These are phyloP conservation scores for Lichenostomus cassidix DNA, from an alignment of 2,113 vertebrate species.

Conservation along the genomic window DNA sequence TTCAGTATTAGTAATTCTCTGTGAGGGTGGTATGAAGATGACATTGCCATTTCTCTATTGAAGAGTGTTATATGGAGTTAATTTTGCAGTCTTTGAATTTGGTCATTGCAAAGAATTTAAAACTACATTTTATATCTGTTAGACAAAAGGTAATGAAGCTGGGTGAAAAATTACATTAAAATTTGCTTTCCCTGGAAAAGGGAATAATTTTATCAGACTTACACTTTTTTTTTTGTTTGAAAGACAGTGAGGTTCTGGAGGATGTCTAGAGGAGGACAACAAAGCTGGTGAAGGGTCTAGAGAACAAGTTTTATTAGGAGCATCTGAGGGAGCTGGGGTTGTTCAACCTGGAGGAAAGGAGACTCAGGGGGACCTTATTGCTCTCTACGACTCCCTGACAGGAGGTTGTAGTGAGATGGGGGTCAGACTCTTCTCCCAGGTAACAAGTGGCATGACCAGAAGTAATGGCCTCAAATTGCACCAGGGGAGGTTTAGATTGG, in stretches of 20 bases:
- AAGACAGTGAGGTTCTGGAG: background rate
- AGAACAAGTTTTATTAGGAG: background rate
- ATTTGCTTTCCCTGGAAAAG: background rate
- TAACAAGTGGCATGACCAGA: too few relatives aligned
- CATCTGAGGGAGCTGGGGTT: background rate
- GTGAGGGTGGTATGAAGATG: background rate
- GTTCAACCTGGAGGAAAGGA: background rate
- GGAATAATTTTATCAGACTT: background rate
- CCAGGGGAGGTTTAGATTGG: too few relatives aligned
- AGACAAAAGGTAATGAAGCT: background rate
- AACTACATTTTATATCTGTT: background rate
- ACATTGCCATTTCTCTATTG: background rate
- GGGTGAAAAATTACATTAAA: background rate
- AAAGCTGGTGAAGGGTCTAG: background rate
- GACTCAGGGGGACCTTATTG: background rate
- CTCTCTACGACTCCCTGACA: too few relatives aligned
- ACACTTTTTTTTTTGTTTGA: background rate
- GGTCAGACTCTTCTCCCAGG: too few relatives aligned
- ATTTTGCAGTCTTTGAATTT: background rate
- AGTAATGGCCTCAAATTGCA: too few relatives aligned
- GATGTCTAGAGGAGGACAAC: background rate
- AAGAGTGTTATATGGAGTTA: background rate
- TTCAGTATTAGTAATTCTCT: background rate
- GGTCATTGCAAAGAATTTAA: background rate
- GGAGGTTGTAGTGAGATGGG: too few relatives aligned